Percentiles rank a stretch among this genome's conserved stretches.
phyloP scores from a whole-genome alignment of 2,113 vertebrate species.

The Eurystomus gularis region DNA sequence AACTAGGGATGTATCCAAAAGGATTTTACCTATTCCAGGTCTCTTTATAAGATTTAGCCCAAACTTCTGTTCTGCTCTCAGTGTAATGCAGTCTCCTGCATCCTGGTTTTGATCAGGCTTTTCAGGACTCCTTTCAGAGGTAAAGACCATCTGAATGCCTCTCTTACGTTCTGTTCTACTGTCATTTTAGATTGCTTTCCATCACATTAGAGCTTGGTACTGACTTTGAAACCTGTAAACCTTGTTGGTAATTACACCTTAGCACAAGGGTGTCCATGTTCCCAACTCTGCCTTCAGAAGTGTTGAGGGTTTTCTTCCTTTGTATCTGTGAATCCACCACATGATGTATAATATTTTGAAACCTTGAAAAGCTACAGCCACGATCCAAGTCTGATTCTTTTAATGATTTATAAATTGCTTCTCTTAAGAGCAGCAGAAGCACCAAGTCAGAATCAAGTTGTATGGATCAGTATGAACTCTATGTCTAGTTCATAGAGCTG shows the following conservation, averaged over 20 bases:
- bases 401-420: background rate
- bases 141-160: background rate
- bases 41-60: background rate
- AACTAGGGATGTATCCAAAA: background rate
- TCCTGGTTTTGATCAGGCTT: background rate
- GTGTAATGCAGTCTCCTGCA: background rate
- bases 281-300: background rate
- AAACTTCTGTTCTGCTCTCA: background rate
- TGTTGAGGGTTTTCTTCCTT: background rate
- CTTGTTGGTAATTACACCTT: background rate
- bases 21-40: accelerated
- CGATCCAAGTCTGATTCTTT: background rate
- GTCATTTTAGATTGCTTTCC: background rate
- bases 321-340: background rate
- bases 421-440: background rate
- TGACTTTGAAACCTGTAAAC: background rate
- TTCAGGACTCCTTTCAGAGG: background rate
- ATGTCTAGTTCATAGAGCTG: no score
- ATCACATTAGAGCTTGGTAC: background rate
- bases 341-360: background rate
- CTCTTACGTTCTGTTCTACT: background rate
- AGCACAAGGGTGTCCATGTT: no score
- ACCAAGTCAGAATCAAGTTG: background rate
- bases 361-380: background rate
- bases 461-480: no score